Conservation (phyloP, 2,113 vertebrate genomes). For the Pelvicachromis taeniatus region DNA sequence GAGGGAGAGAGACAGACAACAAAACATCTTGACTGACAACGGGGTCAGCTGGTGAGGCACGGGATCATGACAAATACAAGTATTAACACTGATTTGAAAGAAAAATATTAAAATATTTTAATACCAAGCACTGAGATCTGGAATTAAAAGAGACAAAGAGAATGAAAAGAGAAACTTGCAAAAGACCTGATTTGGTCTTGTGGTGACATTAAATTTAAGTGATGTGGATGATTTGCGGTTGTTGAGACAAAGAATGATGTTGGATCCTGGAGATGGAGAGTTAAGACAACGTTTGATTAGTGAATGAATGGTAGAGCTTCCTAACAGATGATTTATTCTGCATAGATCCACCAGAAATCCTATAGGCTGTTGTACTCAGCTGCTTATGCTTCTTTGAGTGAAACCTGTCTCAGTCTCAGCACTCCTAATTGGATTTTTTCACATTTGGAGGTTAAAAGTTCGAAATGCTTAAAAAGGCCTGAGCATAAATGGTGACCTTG, state of each 20-base stretch:
- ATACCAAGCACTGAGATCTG: neutral
- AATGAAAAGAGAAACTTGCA: neutral
- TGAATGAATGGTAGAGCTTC: neutral
- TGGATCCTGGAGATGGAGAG: neutral
- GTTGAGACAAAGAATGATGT: neutral
- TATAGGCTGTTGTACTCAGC: neutral
- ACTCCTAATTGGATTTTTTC: neutral
- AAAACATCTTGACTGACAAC: too few relatives aligned
- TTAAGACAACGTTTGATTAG: neutral
- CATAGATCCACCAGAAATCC: neutral
- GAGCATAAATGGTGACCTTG: neutral
- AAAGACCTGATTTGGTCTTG: neutral
- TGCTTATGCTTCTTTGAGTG: neutral
- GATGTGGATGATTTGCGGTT: neutral
- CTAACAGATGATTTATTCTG: neutral
- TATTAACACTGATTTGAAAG: neutral
- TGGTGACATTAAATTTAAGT: neutral
- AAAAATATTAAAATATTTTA: neutral
- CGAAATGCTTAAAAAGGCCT: neutral
- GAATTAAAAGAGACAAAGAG: neutral
- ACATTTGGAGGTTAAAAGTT: neutral
- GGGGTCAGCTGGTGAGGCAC: too few relatives aligned
- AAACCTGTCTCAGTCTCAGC: neutral
- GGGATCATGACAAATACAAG: too few relatives aligned
- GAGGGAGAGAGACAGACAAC: too few relatives aligned